Percentiles rank a stretch among this genome's conserved stretches.
Evolutionary conservation across 1,140 invertebrate genomes (phyloP).

Genomic region (Thaumetopoea pityocampa): DNA sequence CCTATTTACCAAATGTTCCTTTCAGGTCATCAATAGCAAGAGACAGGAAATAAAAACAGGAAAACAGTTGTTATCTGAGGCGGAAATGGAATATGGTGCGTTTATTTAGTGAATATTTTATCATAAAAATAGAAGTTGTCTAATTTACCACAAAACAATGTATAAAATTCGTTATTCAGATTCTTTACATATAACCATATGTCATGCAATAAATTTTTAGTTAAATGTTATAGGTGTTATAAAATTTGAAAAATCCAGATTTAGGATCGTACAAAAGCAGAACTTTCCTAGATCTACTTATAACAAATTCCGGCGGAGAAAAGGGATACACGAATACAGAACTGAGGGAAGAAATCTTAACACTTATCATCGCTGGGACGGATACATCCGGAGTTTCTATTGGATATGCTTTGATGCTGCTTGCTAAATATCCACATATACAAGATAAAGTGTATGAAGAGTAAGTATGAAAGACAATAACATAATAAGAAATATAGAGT

Average conservation of each 20-base stretch:
- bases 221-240: background rate
- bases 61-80: conserved; percentile 20
- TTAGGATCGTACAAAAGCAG: conserved; percentile 29
- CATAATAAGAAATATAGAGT: background rate
- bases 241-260: conserved; percentile 21
- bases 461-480: conserved; percentile 45
- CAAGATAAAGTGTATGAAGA: conserved; percentile 72
- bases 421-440: conserved; percentile 78
- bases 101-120: conserved; percentile 30
- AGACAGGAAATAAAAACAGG: conserved; percentile 36
- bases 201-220: background rate
- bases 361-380: conserved; percentile 39
- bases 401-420: conserved; percentile 76
- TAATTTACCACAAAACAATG: background rate
- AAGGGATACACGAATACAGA: conserved; percentile 42
- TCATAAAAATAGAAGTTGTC: too few species aligned
- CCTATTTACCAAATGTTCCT: background rate
- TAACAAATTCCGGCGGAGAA: conserved; percentile 38
- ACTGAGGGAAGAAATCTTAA: conserved; percentile 44
- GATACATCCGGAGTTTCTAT: conserved; percentile 41
- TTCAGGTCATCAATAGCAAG: conserved; percentile 42
- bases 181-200: background rate
- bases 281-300: conserved; percentile 42
- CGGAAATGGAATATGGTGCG: conserved; percentile 34
- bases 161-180: background rate